Conservation (phyloP, 2,113 vertebrate genomes). For the Macrotis lagotis region DNA sequence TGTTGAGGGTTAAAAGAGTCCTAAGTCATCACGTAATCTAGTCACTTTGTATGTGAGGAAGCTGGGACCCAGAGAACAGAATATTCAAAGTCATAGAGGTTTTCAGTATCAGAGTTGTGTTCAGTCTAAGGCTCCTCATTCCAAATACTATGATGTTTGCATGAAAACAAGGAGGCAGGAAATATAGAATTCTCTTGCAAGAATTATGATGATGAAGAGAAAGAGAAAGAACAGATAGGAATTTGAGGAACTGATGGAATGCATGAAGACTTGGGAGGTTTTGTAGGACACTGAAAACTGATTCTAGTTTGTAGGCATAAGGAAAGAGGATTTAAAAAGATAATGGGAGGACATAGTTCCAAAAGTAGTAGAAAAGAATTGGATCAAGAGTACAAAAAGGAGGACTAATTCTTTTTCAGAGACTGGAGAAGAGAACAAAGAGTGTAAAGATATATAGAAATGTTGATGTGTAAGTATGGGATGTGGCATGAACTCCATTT, state of each 20-base stretch:
- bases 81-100: neutral
- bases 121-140: neutral
- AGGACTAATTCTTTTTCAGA: neutral
- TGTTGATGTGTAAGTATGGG: neutral
- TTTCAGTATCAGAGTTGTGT: neutral
- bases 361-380: neutral
- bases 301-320: neutral
- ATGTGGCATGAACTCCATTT: neutral
- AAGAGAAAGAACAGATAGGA: neutral
- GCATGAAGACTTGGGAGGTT: neutral
- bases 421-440: neutral
- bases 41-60: neutral
- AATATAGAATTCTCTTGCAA: neutral
- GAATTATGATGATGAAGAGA: neutral
- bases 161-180: neutral
- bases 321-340: neutral
- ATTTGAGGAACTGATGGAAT: neutral
- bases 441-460: neutral
- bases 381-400: neutral
- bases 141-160: neutral
- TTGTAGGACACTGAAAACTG: neutral
- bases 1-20: neutral
- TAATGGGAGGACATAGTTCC: neutral
- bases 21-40: neutral
- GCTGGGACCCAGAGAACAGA: neutral